Percentiles rank a stretch among this genome's conserved stretches.
Conservation (phyloP, 2,888 invertebrate genomes). For the Lamellibrachia columna region DNA sequence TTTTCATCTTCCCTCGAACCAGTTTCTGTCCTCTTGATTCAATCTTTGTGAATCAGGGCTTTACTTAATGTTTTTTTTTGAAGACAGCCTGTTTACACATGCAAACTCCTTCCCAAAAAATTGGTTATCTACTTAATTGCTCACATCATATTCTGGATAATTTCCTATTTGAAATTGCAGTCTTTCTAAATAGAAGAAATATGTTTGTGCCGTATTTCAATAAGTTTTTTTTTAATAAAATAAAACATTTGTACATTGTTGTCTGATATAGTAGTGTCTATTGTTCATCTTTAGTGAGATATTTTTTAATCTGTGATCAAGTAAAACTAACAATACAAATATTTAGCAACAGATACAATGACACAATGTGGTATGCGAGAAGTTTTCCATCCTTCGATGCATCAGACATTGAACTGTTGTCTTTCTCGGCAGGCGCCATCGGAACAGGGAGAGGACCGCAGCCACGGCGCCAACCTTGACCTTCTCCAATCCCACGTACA, state of each 20-base stretch:
- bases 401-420: background rate
- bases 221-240: too few species aligned
- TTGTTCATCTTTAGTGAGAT: too few species aligned
- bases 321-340: too few species aligned
- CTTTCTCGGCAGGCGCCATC: background rate
- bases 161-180: too few species aligned
- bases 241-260: too few species aligned
- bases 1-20: background rate
- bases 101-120: background rate
- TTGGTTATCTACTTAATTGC: background rate
- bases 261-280: too few species aligned
- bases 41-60: background rate
- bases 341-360: background rate
- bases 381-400: background rate
- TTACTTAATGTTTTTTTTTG: background rate
- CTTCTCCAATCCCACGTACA: conserved; percentile 89
- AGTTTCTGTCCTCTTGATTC: background rate
- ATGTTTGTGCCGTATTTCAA: too few species aligned
- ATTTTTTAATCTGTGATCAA: too few species aligned
- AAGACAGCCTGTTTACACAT: background rate
- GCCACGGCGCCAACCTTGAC: conserved; percentile 71
- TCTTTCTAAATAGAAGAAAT: too few species aligned
- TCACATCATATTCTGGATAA: background rate
- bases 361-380: background rate
- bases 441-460: background rate